Base-by-base conservation (phyloP, 2,888 invertebrate species). In the Scaptomyza flava region DNA sequence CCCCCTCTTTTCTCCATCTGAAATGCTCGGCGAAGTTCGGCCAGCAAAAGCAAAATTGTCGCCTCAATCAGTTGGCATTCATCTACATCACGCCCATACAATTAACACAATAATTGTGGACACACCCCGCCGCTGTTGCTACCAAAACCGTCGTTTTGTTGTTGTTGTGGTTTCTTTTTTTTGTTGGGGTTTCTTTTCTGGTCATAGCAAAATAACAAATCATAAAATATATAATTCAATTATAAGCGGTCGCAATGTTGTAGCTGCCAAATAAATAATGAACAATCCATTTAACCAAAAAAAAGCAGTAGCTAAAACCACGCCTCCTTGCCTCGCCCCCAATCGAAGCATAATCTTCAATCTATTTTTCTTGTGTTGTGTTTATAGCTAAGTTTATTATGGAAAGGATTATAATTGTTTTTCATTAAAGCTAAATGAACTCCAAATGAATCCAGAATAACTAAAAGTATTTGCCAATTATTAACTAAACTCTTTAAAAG, bases 31-130 rank as follows among this genome's bases (percentile, higher is more conserved):
- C 38, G n/a, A 1, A 38, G 14, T 38, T 34, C 4, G 33, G 33
- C n/a, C 14, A 38, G n/a, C n/a, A 3, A 8, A 38, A 38, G 50
- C 41, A 17, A 63, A 70, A 81, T 68, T 77, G 72, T 72, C 80
- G 57, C 68, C 61, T 74, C 68, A 86, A 81, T 81, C 81, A 72
- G 48, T 34, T 72, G 64, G 53, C 68, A 87, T 84, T 84, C 84
- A 88, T 84, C 89, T 86, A 84, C 68, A 81, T 83, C 89, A 87
- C 84, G 89, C 87, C 84, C 81, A 65, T 72, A 72, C 81, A 88
- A 85, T 88, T 88, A 88, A 79, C 79, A 66, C 79, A 81, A 41
- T 64, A 60, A 52, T 43, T 61, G 59, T 50, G 45, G 61, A 48
- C 81, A 66, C 81, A 66, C 78, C 81, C 74, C 58, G 41, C 12